A percentile compares a stretch with the other conserved stretches of the same genome.
Conservation (phyloP, 2,797 vertebrate species). For the Chelon labrosus region DNA sequence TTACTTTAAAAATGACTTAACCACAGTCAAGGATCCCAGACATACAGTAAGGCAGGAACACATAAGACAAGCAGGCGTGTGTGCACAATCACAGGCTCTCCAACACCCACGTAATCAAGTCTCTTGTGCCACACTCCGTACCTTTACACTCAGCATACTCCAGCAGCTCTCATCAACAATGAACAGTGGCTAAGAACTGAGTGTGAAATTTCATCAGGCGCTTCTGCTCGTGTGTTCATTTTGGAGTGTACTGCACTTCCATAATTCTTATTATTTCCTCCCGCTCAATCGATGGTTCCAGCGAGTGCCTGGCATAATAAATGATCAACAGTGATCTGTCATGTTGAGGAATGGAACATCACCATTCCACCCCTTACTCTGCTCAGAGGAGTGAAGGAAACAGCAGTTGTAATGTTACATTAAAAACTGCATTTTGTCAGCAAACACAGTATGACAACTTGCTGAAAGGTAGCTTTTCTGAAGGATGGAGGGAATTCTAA, state of each 20-base stretch:
- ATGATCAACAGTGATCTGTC: constrained; percentile 78
- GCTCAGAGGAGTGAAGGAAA: constrained; percentile 45
- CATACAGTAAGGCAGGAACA: neutral
- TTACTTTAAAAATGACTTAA: constrained; percentile 41
- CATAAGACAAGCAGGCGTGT: constrained; percentile 28
- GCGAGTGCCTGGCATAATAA: constrained; percentile 63
- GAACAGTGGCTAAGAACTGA: neutral
- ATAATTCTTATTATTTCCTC: constrained; percentile 42
- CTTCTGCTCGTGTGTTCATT: constrained; percentile 11
- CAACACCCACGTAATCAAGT: constrained; percentile 2
- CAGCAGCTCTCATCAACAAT: constrained; percentile 7
- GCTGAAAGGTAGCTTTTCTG: constrained; percentile 52
- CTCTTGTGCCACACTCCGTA: neutral
- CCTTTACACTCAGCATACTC: constrained; percentile 11
- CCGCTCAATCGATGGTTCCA: constrained; percentile 63
- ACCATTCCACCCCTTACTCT: constrained; percentile 19
- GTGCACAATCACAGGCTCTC: constrained; percentile 26
- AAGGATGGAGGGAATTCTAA: constrained; percentile 42
- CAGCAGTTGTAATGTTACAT: constrained; percentile 44
- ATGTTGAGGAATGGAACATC: constrained; percentile 75
- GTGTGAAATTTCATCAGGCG: constrained; percentile 36
- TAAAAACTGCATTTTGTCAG: constrained; percentile 36
- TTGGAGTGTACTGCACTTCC: constrained; percentile 37
- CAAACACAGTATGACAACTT: constrained; percentile 20
- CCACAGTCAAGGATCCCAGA: constrained; percentile 2